These are phyloP conservation scores for Gymnogyps californianus DNA, from an alignment of 2,113 vertebrate genomes.

Conservation along the genomic window DNA sequence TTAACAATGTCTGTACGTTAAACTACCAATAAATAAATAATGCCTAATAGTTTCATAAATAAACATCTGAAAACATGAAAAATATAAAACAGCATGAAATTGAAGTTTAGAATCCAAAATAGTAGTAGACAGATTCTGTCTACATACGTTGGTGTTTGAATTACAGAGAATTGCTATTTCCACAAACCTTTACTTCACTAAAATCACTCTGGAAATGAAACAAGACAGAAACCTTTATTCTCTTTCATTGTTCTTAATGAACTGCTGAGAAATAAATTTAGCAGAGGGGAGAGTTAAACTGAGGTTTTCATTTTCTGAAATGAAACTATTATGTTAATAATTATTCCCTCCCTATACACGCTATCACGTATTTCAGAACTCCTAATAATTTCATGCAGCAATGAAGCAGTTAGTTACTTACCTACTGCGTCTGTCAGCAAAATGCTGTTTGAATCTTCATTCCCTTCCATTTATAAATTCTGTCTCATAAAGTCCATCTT, in stretches of 20 bases:
- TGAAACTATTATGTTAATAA: not conserved
- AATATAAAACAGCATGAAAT: not conserved
- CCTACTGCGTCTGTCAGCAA: not conserved
- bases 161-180: not conserved
- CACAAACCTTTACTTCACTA: not conserved
- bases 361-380: not conserved
- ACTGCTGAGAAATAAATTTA: not conserved
- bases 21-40: not conserved
- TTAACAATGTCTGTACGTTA: not conserved
- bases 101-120: not conserved
- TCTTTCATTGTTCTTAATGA: not conserved
- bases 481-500: not conserved
- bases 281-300: not conserved
- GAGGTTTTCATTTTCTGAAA: not conserved
- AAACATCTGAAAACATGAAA: not conserved
- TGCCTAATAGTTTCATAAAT: not conserved
- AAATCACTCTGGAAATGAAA: not conserved
- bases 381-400: not conserved
- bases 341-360: not conserved
- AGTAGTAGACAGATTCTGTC: not conserved
- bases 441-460: not conserved
- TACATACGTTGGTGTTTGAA: not conserved
- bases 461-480: not conserved
- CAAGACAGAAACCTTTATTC: not conserved
- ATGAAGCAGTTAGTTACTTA: not conserved